phyloP scores from a whole-genome alignment of 2,113 vertebrate species.

The Megaceryle torquata region DNA sequence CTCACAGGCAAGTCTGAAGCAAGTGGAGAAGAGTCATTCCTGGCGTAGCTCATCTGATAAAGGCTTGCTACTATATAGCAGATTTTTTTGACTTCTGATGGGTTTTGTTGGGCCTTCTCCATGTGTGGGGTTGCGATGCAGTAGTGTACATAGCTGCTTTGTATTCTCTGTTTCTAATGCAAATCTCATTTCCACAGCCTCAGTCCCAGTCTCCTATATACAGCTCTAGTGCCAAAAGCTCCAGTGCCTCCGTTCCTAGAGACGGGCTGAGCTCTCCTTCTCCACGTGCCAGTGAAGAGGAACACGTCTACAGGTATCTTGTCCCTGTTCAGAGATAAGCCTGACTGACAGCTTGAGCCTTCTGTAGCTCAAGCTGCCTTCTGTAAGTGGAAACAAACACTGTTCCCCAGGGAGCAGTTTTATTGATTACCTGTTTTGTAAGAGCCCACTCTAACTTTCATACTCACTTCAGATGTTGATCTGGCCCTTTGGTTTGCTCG shows the following conservation, averaged over 20 bases:
- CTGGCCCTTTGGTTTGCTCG: not conserved
- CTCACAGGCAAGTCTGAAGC: not conserved
- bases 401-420: not conserved
- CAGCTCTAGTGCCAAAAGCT: slow-evolving; percentile 79
- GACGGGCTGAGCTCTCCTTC: slow-evolving; percentile 79
- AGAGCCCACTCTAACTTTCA: not conserved
- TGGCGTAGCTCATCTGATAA: not conserved
- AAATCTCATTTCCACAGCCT: slow-evolving; percentile 39
- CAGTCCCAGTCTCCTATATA: slow-evolving; percentile 74
- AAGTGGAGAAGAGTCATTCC: not conserved
- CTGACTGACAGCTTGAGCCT: not conserved
- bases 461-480: not conserved
- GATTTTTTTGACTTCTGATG: not conserved
- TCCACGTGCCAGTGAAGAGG: slow-evolving; percentile 84
- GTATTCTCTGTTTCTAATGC: not conserved
- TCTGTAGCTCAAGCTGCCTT: not conserved
- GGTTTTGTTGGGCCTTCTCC: not conserved
- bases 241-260: slow-evolving; percentile 73
- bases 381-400: not conserved
- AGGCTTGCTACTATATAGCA: not conserved
- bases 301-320: slow-evolving; percentile 94
- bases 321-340: not conserved
- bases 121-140: not conserved
- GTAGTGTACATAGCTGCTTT: not conserved
- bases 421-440: not conserved